Conservation (phyloP, 2,888 invertebrate genomes). For the Sylvicola fuscatus region DNA sequence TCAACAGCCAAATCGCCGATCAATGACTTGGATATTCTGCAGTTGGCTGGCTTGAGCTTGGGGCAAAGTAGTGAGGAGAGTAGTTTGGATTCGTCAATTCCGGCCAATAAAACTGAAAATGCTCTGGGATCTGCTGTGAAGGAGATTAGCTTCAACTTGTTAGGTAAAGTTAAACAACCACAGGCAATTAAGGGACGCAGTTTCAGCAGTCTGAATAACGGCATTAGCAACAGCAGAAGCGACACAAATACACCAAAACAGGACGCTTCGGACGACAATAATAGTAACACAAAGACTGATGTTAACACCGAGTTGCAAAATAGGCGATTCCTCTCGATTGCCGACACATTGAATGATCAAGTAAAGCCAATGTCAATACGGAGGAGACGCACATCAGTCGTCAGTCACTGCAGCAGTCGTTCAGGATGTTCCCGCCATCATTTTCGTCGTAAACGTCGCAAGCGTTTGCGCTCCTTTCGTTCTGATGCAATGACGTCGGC, state of each 20-base stretch:
- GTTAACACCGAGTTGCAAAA: neutral
- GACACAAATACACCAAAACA: too few relatives aligned
- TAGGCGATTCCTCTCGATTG: slow-evolving; percentile 24
- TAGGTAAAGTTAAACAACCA: too few relatives aligned
- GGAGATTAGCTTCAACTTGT: too few relatives aligned
- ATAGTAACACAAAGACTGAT: neutral
- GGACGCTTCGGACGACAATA: neutral
- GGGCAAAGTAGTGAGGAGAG: slow-evolving; percentile 31
- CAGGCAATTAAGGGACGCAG: too few relatives aligned
- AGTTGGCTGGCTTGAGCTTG: slow-evolving; percentile 33
- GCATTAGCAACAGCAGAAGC: too few relatives aligned
- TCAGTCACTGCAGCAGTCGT: slow-evolving; percentile 21
- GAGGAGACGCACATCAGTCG: slow-evolving; percentile 22
- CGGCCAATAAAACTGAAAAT: neutral
- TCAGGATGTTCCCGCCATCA: slow-evolving; percentile 18
- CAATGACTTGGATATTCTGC: slow-evolving; percentile 36
- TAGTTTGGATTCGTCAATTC: slow-evolving; percentile 15
- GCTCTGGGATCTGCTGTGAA: neutral
- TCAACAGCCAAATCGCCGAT: slow-evolving; percentile 27
- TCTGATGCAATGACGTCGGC: slow-evolving; percentile 5
- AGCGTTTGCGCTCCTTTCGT: slow-evolving; percentile 12
- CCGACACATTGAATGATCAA: slow-evolving; percentile 16
- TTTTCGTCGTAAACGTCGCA: slow-evolving; percentile 16
- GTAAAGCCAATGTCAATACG: slow-evolving; percentile 12
- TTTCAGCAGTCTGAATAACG: too few relatives aligned